A percentile compares a stretch with the other conserved stretches of the same genome.
phyloP scores from a whole-genome alignment of 2,888 invertebrate species.

The Clepsis dumicolana region DNA sequence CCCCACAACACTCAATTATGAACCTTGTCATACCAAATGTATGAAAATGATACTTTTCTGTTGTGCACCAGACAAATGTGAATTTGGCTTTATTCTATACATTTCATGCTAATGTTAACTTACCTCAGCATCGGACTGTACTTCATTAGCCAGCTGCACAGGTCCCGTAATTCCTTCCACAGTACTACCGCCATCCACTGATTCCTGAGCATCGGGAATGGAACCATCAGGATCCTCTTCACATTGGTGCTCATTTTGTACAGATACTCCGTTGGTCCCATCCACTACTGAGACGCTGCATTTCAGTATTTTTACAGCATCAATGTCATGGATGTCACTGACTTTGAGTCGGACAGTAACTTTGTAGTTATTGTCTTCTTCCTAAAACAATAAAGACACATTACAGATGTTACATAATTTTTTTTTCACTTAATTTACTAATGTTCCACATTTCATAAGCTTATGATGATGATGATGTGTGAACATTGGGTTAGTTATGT shows the following conservation, averaged over 20 bases:
- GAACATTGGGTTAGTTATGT: neutral
- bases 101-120: constrained; percentile 46
- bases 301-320: constrained; percentile 58
- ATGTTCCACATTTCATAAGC: no score
- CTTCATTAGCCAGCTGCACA: constrained; percentile 73
- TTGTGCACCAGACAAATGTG: no score
- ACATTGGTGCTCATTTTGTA: constrained; percentile 61
- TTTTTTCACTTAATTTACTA: no score
- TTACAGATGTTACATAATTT: no score
- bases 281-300: constrained; percentile 68
- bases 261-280: constrained; percentile 54
- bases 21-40: no score
- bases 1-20: no score
- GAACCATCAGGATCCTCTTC: constrained; percentile 50
- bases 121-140: constrained; percentile 67
- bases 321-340: constrained; percentile 56
- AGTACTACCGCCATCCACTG: constrained; percentile 47
- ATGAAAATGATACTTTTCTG: no score
- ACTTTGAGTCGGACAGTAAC: constrained; percentile 67
- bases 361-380: constrained; percentile 55
- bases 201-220: constrained; percentile 38
- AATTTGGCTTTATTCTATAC: no score
- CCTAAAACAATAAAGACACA: constrained; percentile 65
- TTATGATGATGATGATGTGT: no score
- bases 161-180: constrained; percentile 52